phyloP scores from a whole-genome alignment of 2,888 invertebrate species.

The Argyresthia goedartella region DNA sequence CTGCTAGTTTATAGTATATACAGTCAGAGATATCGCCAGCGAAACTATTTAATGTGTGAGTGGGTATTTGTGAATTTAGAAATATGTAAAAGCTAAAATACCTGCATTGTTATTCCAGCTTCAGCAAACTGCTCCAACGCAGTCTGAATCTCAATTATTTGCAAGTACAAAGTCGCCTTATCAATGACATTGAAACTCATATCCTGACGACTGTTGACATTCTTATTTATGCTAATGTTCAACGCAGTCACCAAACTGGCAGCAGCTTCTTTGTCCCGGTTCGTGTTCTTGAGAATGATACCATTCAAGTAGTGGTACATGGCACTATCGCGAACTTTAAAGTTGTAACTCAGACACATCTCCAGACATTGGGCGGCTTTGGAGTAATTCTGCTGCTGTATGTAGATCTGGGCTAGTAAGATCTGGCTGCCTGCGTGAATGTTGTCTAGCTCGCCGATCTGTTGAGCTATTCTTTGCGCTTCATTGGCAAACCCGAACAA shows the following conservation, averaged over 20 bases:
- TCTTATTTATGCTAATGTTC: slow-evolving; percentile 69
- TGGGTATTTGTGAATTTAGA: background rate
- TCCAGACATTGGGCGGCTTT: slow-evolving; percentile 90
- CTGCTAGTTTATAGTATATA: too few species aligned
- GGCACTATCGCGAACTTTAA: slow-evolving; percentile 91
- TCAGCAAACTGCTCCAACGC: slow-evolving; percentile 79
- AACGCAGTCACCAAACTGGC: slow-evolving; percentile 83
- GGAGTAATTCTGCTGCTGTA: slow-evolving; percentile 77
- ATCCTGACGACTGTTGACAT: slow-evolving; percentile 34
- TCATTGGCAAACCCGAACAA: slow-evolving; percentile 81
- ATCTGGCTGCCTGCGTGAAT: slow-evolving; percentile 87
- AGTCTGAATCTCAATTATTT: slow-evolving; percentile 84
- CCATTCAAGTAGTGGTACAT: slow-evolving; percentile 91
- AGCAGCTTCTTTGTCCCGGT: slow-evolving; percentile 78
- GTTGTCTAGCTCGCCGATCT: slow-evolving; percentile 82
- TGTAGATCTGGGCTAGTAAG: slow-evolving; percentile 86
- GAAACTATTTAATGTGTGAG: background rate
- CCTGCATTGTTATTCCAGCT: slow-evolving; percentile 85
- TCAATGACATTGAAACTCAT: slow-evolving; percentile 76
- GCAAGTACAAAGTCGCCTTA: slow-evolving; percentile 88
- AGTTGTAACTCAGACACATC: slow-evolving; percentile 91
- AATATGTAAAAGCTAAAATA: slow-evolving; percentile 21
- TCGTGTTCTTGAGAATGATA: slow-evolving; percentile 82
- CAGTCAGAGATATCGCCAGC: too few species aligned
- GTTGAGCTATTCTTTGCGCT: slow-evolving; percentile 79